These are phyloP conservation scores for Solenopsis invicta DNA, from an alignment of 1,140 invertebrate species.

Conservation along the genomic window DNA sequence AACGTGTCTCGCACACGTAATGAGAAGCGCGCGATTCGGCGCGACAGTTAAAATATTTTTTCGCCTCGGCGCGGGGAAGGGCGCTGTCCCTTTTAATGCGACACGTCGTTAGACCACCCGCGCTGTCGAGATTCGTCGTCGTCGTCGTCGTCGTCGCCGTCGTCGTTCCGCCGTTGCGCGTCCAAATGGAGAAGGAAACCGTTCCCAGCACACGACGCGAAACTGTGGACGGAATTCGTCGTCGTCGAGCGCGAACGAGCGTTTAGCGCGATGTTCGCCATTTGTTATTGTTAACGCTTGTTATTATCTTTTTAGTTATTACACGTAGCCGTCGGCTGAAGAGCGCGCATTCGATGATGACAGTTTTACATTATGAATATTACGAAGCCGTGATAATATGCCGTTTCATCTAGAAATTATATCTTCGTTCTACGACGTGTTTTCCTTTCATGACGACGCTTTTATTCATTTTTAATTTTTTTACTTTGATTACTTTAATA, in stretches of 20 bases:
- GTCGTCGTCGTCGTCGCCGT: conserved; percentile 10
- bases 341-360: no score
- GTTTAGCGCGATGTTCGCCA: not conserved
- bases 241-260: not conserved
- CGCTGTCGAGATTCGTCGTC: not conserved
- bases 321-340: not conserved
- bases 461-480: not conserved
- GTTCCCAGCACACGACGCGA: not conserved
- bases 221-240: conserved; percentile 33
- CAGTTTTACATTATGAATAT: conserved; percentile 24
- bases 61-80: not conserved
- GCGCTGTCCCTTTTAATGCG: conserved; percentile 56
- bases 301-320: not conserved
- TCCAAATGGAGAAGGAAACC: conserved; percentile 8
- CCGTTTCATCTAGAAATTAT: not conserved
- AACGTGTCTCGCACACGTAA: conserved; percentile 75
- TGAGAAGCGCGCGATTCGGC: conserved; percentile 54
- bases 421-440: not conserved
- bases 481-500: not conserved
- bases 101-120: conserved; percentile 49
- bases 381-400: not conserved
- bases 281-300: not conserved
- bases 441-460: not conserved
- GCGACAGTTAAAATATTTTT: conserved; percentile 71
- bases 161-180: not conserved